Percentiles rank a stretch among this genome's conserved stretches.
Conservation (phyloP, 2,797 vertebrate species). For the Benthosema pterotum region DNA sequence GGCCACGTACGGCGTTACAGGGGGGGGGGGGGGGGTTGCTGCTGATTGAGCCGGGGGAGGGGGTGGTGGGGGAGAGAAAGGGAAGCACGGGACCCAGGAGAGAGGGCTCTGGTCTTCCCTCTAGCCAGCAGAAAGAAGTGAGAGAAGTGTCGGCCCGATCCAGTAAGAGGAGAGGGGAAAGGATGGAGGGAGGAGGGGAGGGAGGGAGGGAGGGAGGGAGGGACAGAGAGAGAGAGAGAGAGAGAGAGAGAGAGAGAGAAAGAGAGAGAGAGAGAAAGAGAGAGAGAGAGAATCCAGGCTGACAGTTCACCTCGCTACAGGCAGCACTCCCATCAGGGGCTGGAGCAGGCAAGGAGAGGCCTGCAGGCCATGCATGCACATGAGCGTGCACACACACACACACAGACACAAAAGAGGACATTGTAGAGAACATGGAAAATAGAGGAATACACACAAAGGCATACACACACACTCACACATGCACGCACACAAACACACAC, state of each 20-base stretch:
- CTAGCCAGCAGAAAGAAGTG: slow-evolving; percentile 75
- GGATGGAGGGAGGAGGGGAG: neutral
- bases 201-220: slow-evolving; percentile 52
- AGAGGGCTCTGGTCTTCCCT: slow-evolving; percentile 71
- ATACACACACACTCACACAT: neutral
- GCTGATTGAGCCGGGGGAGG: slow-evolving; percentile 78
- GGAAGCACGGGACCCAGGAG: slow-evolving; percentile 64
- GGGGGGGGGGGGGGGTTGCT: slow-evolving; percentile 59
- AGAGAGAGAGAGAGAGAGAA: slow-evolving; percentile 45
- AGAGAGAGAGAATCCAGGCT: slow-evolving; percentile 74
- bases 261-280: slow-evolving; percentile 63
- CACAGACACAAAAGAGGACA: slow-evolving; percentile 30
- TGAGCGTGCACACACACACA: slow-evolving; percentile 17
- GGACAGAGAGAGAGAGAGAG: slow-evolving; percentile 36
- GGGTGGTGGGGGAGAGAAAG: slow-evolving; percentile 47
- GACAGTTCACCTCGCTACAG: slow-evolving; percentile 79
- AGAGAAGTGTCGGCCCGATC: slow-evolving; percentile 77
- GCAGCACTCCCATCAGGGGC: slow-evolving; percentile 73
- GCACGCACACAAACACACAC: neutral
- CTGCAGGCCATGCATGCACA: slow-evolving; percentile 67
- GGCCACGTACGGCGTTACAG: slow-evolving; percentile 39
- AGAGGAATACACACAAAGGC: neutral
- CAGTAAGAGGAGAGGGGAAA: slow-evolving; percentile 57
- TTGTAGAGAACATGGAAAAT: neutral
- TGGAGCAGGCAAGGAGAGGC: slow-evolving; percentile 74